Evolutionary conservation across 2,888 invertebrate species (phyloP).

Genomic region (Creontiades dilutus): DNA sequence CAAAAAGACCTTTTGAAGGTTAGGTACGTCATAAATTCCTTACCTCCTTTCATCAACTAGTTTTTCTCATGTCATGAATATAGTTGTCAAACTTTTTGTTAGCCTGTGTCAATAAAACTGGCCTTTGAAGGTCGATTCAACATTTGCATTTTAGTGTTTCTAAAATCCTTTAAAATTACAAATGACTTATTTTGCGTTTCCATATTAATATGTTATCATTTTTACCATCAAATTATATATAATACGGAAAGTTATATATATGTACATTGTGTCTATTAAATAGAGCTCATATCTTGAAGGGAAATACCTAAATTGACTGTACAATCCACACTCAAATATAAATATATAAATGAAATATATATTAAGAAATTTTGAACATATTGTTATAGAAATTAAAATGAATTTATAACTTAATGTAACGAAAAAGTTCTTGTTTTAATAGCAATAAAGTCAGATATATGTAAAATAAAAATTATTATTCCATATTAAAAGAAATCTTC

Average conservation of each 20-base stretch:
- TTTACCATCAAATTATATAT: constrained; percentile 31
- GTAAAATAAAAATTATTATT: constrained; percentile 70
- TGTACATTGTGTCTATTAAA: constrained; percentile 72
- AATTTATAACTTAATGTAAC: constrained; percentile 74
- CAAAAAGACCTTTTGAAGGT: no score
- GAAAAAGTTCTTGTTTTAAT: constrained; percentile 75
- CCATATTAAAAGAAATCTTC: constrained; percentile 69
- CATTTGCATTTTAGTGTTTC: constrained; percentile 66
- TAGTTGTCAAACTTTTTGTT: neutral
- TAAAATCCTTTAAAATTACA: neutral
- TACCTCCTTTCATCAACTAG: no score
- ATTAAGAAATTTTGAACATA: constrained; percentile 74
- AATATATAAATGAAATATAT: constrained; percentile 72
- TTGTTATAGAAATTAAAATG: constrained; percentile 75
- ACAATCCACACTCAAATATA: constrained; percentile 74
- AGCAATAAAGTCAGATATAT: constrained; percentile 74
- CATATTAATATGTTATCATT: constrained; percentile 44
- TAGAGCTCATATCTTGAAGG: constrained; percentile 74
- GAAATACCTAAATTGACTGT: constrained; percentile 74
- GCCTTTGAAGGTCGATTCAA: neutral
- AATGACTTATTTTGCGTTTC: constrained; percentile 14
- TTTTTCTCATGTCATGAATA: neutral
- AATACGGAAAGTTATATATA: constrained; percentile 68
- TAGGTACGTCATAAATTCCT: no score
- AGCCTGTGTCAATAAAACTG: neutral